Conservation (phyloP, 2,113 vertebrate species). For the Chlamydotis undulata region DNA sequence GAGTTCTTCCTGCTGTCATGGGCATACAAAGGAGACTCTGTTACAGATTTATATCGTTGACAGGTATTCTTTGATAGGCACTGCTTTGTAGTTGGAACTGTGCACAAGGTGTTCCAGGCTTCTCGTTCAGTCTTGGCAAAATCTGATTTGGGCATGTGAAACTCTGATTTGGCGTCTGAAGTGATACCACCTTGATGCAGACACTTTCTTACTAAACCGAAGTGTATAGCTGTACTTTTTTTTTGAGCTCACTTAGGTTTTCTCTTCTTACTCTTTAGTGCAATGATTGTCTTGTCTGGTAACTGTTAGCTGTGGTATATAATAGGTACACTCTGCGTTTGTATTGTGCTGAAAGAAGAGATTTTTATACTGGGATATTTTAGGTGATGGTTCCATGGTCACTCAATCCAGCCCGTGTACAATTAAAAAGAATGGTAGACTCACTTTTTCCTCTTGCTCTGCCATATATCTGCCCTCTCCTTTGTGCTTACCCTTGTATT, state of each 20-base stretch:
- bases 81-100: not conserved
- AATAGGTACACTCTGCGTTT: not conserved
- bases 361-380: not conserved
- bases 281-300: not conserved
- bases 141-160: not conserved
- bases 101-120: not conserved
- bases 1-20: not conserved
- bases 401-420: not conserved
- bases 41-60: not conserved
- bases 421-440: fast-evolving
- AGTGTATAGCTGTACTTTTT: not conserved
- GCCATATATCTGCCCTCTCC: not conserved
- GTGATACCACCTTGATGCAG: not conserved
- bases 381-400: not conserved
- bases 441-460: not conserved
- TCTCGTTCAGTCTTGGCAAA: not conserved
- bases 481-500: not conserved
- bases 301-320: not conserved
- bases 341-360: not conserved
- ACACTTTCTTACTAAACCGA: not conserved
- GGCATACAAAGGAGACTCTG: not conserved
- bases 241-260: not conserved
- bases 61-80: not conserved
- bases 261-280: not conserved
- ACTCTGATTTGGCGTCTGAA: not conserved